Evolutionary conservation across 2,888 invertebrate genomes (phyloP).

Genomic region (Odontocerum albicorne): DNA sequence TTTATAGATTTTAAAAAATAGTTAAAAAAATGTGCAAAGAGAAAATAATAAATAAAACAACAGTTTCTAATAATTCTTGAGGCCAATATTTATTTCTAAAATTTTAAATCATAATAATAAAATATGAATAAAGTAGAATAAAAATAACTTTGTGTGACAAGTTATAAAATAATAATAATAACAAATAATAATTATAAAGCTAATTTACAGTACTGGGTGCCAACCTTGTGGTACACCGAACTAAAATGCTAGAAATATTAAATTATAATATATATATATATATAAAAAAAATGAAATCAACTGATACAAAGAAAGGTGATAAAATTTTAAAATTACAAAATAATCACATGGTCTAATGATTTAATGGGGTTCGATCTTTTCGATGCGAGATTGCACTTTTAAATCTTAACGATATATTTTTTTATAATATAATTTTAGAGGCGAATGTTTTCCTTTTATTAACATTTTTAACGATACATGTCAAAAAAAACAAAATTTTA

Average conservation of each 20-base stretch:
- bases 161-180: constrained; percentile 30
- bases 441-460: constrained; percentile 27
- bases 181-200: constrained; percentile 28
- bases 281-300: constrained; percentile 7
- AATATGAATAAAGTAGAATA: constrained; percentile 31
- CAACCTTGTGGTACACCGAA: neutral
- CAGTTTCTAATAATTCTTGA: constrained; percentile 31
- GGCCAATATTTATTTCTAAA: constrained; percentile 36
- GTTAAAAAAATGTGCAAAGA: constrained; percentile 33
- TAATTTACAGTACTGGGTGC: constrained; percentile 28
- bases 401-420: constrained; percentile 25
- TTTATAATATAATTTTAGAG: constrained; percentile 28
- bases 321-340: constrained; percentile 30
- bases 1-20: constrained; percentile 39
- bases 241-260: constrained; percentile 10
- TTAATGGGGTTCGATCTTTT: constrained; percentile 35
- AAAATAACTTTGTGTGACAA: constrained; percentile 32
- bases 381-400: constrained; percentile 37
- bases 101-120: constrained; percentile 35
- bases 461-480: constrained; percentile 28
- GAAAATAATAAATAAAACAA: constrained; percentile 36
- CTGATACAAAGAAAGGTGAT: constrained; percentile 3
- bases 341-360: constrained; percentile 31
- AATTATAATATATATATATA: constrained; percentile 5
- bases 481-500: constrained; percentile 32